Conservation (phyloP, 2,113 vertebrate genomes). For the Halichoeres trimaculatus region DNA sequence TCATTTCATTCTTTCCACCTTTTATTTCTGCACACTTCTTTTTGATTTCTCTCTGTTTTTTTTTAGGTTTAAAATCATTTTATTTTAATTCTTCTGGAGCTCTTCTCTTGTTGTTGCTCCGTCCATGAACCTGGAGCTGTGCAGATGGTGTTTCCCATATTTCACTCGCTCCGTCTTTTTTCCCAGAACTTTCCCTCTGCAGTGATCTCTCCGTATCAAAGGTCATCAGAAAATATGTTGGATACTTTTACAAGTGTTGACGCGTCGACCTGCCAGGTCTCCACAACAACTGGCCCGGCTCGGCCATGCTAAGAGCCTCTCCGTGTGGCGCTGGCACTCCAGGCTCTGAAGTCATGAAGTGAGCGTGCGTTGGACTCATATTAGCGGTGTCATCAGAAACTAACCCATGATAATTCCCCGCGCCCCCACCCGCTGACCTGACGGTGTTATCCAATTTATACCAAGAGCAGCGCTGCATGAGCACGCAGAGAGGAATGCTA, state of each 20-base stretch:
- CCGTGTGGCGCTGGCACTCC: neutral
- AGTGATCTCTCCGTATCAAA: constrained; percentile 2
- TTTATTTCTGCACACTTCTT: too few species aligned
- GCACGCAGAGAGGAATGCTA: constrained; percentile 28
- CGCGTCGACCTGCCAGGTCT: neutral
- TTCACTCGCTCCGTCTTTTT: neutral
- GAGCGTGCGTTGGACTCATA: constrained; percentile 20
- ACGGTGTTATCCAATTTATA: constrained; percentile 50
- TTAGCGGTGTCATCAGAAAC: constrained; percentile 45
- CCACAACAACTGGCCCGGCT: neutral
- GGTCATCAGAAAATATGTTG: neutral
- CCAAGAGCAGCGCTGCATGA: neutral
- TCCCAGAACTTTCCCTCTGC: neutral
- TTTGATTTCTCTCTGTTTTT: too few species aligned
- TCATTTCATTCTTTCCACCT: too few species aligned
- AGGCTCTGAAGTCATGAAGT: constrained; percentile 18
- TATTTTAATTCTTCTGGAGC: too few species aligned
- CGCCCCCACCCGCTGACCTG: constrained; percentile 24
- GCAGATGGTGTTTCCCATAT: neutral
- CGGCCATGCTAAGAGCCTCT: neutral
- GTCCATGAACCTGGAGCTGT: neutral
- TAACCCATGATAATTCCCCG: constrained; percentile 38
- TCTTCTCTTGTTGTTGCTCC: too few species aligned
- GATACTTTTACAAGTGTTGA: neutral
- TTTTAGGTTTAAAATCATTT: too few species aligned